Conservation (phyloP, 2,888 invertebrate species). For the Mystacides longicornis region DNA sequence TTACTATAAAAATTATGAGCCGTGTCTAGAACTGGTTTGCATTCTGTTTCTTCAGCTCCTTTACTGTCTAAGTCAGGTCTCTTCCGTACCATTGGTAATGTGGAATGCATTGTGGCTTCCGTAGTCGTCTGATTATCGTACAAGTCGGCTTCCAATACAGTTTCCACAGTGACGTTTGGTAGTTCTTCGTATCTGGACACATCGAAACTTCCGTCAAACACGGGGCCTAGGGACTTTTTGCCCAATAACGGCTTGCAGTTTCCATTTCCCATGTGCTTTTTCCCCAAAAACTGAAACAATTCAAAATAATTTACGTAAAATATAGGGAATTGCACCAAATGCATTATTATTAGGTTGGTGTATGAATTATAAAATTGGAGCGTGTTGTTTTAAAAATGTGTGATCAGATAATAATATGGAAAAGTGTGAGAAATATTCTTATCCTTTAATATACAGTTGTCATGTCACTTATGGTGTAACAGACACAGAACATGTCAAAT, state of each 20-base stretch:
- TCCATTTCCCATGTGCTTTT: slow-evolving; percentile 23
- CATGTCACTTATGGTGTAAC: no score
- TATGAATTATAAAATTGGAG: no score
- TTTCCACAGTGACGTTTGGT: slow-evolving; percentile 36
- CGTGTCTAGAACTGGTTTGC: not conserved
- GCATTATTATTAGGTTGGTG: no score
- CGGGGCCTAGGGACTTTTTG: slow-evolving; percentile 41
- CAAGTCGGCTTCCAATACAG: slow-evolving; percentile 30
- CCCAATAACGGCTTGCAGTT: slow-evolving; percentile 30
- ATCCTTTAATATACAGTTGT: no score
- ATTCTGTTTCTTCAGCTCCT: not conserved
- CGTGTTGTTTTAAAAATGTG: no score
- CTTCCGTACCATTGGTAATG: slow-evolving; percentile 1
- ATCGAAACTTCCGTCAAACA: slow-evolving; percentile 38
- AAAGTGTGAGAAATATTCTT: no score
- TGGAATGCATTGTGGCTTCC: not conserved
- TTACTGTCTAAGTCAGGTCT: not conserved
- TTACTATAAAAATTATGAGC: not conserved
- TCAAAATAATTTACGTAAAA: no score
- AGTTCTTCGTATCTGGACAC: slow-evolving; percentile 34
- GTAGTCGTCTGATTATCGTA: slow-evolving; percentile 4
- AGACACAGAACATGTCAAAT: no score
- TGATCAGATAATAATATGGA: no score
- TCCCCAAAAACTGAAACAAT: slow-evolving; percentile 19
- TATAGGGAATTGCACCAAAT: no score